Conservation (phyloP, 2,113 vertebrate species). For the Podiceps cristatus region DNA sequence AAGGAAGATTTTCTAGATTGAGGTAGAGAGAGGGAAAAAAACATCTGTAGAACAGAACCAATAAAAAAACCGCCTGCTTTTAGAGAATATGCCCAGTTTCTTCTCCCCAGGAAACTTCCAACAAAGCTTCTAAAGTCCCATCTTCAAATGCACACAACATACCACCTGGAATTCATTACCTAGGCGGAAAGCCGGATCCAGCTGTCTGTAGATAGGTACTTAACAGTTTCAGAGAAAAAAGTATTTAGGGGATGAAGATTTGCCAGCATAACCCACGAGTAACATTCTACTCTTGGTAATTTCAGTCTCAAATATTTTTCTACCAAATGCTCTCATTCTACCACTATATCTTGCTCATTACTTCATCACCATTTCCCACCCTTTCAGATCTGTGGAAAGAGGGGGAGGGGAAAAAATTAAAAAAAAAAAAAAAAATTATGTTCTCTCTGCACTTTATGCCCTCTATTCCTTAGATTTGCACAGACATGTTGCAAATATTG, state of each 20-base stretch:
- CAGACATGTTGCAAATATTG: not conserved
- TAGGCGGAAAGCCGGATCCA: not conserved
- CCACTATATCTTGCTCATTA: not conserved
- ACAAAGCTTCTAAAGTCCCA: not conserved
- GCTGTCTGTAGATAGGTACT: not conserved
- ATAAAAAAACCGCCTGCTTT: not conserved
- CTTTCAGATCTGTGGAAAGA: not conserved
- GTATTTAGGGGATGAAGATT: not conserved
- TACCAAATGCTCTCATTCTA: not conserved
- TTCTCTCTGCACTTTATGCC: not conserved
- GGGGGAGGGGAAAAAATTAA: accelerated
- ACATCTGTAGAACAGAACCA: not conserved
- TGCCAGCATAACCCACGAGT: not conserved
- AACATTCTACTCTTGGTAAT: not conserved
- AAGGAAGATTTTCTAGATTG: not conserved
- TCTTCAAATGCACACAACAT: not conserved
- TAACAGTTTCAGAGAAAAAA: not conserved
- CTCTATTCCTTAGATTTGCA: not conserved
- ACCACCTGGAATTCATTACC: not conserved
- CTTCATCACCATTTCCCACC: not conserved
- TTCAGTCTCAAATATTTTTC: not conserved
- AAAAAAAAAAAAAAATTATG: not conserved
- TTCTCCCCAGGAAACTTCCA: not conserved
- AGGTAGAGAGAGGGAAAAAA: not conserved
- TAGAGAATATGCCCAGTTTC: not conserved